Conservation (phyloP, 2,888 invertebrate species). For the Crepidodera aurea region DNA sequence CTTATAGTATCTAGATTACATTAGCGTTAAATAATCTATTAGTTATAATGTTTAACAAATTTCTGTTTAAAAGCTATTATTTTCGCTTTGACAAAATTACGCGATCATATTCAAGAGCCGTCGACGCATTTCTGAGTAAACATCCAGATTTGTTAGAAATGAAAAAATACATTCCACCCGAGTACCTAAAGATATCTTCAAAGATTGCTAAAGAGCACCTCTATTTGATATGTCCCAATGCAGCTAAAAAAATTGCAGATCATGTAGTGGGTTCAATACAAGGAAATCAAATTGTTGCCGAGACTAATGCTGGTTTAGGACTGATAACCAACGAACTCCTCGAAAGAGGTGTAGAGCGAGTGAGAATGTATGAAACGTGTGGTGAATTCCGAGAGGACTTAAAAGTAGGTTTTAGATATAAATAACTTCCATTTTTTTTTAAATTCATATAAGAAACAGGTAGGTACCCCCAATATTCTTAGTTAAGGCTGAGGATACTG, state of each 20-base stretch:
- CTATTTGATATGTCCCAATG: constrained; percentile 47
- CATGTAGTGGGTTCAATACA: constrained; percentile 44
- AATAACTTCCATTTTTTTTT: no score
- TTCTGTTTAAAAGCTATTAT: not conserved
- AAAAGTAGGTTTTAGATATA: constrained; percentile 56
- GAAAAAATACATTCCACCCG: constrained; percentile 38
- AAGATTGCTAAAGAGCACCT: constrained; percentile 43
- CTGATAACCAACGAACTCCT: constrained; percentile 69
- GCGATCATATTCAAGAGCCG: constrained; percentile 11
- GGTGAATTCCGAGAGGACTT: constrained; percentile 63
- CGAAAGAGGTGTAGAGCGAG: constrained; percentile 60
- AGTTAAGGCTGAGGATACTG: no score
- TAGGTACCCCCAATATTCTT: no score
- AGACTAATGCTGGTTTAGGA: constrained; percentile 76
- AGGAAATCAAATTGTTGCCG: constrained; percentile 63
- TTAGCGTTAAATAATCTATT: no score
- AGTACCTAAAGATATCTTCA: constrained; percentile 35
- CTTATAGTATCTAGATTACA: no score
- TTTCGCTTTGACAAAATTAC: not conserved
- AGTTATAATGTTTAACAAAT: constrained; percentile 2
- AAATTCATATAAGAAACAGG: no score
- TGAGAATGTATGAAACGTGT: constrained; percentile 70
- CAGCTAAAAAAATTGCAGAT: constrained; percentile 46
- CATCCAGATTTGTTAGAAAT: constrained; percentile 33
- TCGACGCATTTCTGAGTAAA: constrained; percentile 31